Conservation (phyloP, 2,113 vertebrate species). For the Daubentonia madagascariensis region DNA sequence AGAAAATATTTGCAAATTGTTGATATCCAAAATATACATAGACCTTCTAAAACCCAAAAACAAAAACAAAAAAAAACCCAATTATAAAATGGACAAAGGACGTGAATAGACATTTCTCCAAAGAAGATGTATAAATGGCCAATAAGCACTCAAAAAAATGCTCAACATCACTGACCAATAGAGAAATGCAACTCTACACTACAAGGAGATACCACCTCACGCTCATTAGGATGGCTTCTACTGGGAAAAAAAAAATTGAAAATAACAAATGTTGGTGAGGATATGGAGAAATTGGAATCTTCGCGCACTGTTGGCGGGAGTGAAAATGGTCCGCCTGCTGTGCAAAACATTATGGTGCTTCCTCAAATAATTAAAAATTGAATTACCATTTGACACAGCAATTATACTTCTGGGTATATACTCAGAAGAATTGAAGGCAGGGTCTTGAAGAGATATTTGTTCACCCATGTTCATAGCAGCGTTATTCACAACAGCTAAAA, state of each 20-base stretch:
- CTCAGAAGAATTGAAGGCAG: background rate
- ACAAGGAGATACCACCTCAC: background rate
- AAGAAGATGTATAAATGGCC: background rate
- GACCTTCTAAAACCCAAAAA: background rate
- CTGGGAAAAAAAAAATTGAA: too few species aligned
- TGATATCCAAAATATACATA: background rate
- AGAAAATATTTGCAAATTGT: background rate
- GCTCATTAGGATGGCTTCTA: background rate
- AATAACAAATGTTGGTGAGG: background rate
- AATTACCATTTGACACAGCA: background rate
- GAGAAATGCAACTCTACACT: background rate
- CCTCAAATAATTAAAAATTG: background rate
- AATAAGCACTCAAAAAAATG: background rate
- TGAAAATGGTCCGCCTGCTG: background rate
- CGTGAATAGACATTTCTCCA: background rate
- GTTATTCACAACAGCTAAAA: background rate
- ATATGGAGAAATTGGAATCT: background rate
- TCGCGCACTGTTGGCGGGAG: background rate
- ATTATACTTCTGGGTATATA: background rate
- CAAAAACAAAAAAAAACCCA: background rate
- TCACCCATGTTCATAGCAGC: background rate
- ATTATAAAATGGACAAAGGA: background rate
- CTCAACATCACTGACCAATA: too few species aligned
- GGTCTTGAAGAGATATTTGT: background rate
- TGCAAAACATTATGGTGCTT: background rate